phyloP scores from a whole-genome alignment of 2,113 vertebrate species.

The Amphilophus citrinellus region DNA sequence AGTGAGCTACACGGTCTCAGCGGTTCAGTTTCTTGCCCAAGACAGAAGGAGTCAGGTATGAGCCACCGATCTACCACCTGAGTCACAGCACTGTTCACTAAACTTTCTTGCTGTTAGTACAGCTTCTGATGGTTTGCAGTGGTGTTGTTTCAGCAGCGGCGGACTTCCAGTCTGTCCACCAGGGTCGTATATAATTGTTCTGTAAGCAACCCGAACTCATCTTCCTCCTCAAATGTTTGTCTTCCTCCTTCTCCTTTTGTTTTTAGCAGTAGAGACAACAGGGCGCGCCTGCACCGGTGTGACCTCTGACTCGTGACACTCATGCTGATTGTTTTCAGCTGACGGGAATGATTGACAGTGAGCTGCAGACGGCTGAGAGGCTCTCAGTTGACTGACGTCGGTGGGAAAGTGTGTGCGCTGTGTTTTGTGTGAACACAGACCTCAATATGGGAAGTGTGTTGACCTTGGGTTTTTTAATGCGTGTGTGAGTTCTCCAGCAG shows the following conservation, averaged over 20 bases:
- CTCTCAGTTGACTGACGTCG: not conserved
- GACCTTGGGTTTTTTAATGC: conserved; percentile 3
- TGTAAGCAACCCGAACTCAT: not conserved
- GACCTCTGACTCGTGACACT: conserved; percentile 22
- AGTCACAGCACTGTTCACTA: not conserved
- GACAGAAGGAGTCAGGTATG: not conserved
- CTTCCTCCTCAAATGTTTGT: too few relatives aligned
- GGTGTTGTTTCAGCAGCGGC: not conserved
- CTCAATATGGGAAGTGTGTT: not conserved
- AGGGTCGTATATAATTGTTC: accelerated
- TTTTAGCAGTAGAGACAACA: too few relatives aligned
- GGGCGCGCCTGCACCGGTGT: not conserved
- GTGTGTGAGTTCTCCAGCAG: not conserved
- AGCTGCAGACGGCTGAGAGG: not conserved
- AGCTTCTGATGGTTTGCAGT: not conserved
- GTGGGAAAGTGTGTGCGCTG: not conserved
- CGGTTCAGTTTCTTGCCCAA: not conserved
- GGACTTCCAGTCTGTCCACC: not conserved
- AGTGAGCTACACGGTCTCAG: not conserved
- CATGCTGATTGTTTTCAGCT: not conserved
- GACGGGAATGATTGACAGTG: not conserved
- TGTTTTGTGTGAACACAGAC: not conserved
- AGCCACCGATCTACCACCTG: not conserved
- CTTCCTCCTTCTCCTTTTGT: not conserved
- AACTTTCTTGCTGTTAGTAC: not conserved